Percentiles rank a stretch among this genome's conserved stretches.
phyloP scores from a whole-genome alignment of 2,888 invertebrate genomes.

The Saturnia pavonia region DNA sequence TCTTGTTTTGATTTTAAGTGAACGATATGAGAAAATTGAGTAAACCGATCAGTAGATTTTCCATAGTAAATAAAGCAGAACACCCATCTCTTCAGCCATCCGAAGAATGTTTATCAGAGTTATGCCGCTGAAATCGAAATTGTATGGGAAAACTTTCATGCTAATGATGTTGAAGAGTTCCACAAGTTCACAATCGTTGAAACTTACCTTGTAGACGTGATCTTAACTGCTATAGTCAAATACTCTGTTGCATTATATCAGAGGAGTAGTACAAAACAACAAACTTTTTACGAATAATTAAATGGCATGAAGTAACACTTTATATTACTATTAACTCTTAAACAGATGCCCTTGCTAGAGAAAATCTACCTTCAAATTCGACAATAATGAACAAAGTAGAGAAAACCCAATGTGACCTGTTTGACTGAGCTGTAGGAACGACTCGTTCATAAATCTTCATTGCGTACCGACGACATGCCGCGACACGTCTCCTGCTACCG shows the following conservation, averaged over 20 bases:
- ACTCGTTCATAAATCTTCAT: conserved; percentile 79
- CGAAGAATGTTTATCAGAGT: not conserved
- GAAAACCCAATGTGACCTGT: conserved; percentile 29
- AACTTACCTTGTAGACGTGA: not conserved
- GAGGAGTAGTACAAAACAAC: not conserved
- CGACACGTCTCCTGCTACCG: conserved; percentile 79
- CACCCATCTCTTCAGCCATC: not conserved
- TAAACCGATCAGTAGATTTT: not conserved
- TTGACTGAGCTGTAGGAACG: conserved; percentile 51
- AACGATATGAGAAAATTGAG: too few relatives aligned
- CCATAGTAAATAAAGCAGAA: not conserved
- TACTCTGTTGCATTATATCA: not conserved
- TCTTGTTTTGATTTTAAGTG: too few relatives aligned
- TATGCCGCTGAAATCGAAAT: not conserved
- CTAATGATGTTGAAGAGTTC: not conserved
- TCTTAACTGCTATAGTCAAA: not conserved
- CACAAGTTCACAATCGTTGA: not conserved
- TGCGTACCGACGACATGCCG: conserved; percentile 80
- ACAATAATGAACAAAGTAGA: conserved; percentile 53
- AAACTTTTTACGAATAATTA: not conserved
- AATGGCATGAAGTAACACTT: not conserved
- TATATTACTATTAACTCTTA: not conserved
- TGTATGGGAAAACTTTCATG: not conserved
- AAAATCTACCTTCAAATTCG: not conserved
- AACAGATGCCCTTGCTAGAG: not conserved